Evolutionary conservation across 2,888 invertebrate species (phyloP).

Genomic region (Adineta ricciae): DNA sequence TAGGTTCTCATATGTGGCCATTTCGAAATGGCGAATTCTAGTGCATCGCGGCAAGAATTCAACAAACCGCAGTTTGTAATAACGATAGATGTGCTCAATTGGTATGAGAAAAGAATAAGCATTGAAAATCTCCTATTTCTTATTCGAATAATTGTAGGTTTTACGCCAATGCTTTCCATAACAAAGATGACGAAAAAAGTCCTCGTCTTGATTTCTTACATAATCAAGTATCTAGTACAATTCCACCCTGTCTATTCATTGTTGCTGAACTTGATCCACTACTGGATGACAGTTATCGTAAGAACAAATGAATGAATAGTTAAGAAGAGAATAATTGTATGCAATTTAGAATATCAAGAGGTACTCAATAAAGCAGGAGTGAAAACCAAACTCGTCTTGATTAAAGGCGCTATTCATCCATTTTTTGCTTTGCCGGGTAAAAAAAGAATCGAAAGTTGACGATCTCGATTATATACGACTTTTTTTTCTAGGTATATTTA

Average conservation of each 20-base stretch:
- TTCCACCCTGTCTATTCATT: slow-evolving; percentile 43
- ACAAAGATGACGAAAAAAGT: slow-evolving; percentile 32
- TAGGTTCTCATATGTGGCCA: slow-evolving; percentile 25
- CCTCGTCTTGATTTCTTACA: slow-evolving; percentile 37
- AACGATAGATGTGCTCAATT: not conserved
- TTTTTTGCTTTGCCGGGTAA: slow-evolving; percentile 34
- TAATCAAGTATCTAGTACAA: slow-evolving; percentile 40
- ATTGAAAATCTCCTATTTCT: too few relatives aligned
- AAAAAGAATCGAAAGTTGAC: not conserved
- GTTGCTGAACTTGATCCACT: slow-evolving; percentile 44
- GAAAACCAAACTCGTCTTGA: slow-evolving; percentile 31
- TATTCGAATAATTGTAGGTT: not conserved
- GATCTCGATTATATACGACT: too few relatives aligned
- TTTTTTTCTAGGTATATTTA: not conserved
- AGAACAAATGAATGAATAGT: not conserved
- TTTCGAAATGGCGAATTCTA: not conserved
- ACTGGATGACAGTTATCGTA: slow-evolving; percentile 42
- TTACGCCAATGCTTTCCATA: not conserved
- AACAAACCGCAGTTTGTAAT: not conserved
- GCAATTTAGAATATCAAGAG: slow-evolving; percentile 35
- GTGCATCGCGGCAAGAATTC: slow-evolving; percentile 34
- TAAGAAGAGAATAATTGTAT: not conserved
- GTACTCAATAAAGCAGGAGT: slow-evolving; percentile 34
- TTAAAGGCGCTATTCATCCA: slow-evolving; percentile 36
- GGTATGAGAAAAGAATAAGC: not conserved